Evolutionary conservation across 2,797 vertebrate genomes (phyloP).

Genomic region (Spheniscus humboldti): DNA sequence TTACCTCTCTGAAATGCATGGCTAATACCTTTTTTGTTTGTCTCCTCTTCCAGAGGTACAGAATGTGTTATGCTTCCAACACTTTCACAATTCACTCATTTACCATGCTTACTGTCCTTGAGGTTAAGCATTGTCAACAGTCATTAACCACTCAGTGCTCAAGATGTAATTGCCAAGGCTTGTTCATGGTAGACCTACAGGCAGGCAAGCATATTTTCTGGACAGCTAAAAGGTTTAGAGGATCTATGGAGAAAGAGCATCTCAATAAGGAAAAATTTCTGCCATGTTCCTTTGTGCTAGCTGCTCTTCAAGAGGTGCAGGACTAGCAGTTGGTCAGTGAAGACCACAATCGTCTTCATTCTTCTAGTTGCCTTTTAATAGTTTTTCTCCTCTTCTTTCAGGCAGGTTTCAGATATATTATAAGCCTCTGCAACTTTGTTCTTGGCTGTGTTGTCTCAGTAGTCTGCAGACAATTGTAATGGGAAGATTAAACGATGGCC

Average conservation of each 20-base stretch:
- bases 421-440: not conserved
- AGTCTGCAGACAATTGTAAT: not conserved
- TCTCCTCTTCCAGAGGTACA: not conserved
- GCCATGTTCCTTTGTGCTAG: accelerated
- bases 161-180: not conserved
- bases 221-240: not conserved
- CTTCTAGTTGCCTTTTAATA: not conserved
- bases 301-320: not conserved
- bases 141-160: not conserved
- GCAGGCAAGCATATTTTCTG: not conserved
- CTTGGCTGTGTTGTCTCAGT: not conserved
- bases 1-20: slow-evolving; percentile 17
- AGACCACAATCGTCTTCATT: not conserved
- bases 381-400: not conserved
- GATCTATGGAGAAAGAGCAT: not conserved
- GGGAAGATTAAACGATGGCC: not conserved
- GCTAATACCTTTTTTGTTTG: slow-evolving; percentile 50
- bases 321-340: not conserved
- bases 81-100: not conserved
- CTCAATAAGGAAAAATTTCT: not conserved
- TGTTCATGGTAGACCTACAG: not conserved
- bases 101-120: not conserved
- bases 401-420: not conserved
- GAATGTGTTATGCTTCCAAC: not conserved
- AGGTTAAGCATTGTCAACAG: not conserved